Base-by-base conservation (phyloP, 2,113 vertebrate species). In the Halichoeres trimaculatus region DNA sequence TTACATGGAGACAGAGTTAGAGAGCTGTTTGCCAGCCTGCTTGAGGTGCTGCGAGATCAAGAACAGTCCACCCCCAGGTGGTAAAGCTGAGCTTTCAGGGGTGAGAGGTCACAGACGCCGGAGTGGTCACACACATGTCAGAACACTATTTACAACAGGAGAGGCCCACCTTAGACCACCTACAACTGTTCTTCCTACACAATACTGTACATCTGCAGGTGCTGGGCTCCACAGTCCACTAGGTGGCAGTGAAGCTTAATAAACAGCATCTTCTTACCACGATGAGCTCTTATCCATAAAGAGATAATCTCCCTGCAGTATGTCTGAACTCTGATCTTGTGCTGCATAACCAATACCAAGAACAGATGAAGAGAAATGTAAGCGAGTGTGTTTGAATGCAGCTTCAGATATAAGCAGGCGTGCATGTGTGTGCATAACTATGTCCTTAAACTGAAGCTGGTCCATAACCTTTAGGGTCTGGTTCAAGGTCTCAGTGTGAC, bases 111-210 rank as follows among this genome's bases (percentile, higher is more conserved):
- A 69, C 76, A 77, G 79, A 83, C 87, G 80, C 70, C 12, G 7
- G 35, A 78, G 89, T 87, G 86, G 83, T 90, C 87, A 84, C 80
- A 89, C 89, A 86, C 85, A 78, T 90, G 88, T 91, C 85, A 86
- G 80, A 89, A 75, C 84, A 84, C 56, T 91, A 87, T 92, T 91
- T 89, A 89, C 91, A 91, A 90, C 88, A 75, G 82, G 53, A 83
- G 81, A 86, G 91, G 89, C 74, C 85, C 84, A 79, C 60, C 80
- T 74, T 47, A 56, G 91, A 92, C 89, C 91, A 89, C 91, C 91
- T 90, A 81, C 76, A 60, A 62, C 45, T 71, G 64, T 48, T 74
- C 26, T 12, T 63, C 54, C 38, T 35, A 40, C 17, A 26, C 53
- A 50, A 10, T 66, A 41, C 54, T 38, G 57, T 48, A 76, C 35